Conservation (phyloP, 1,140 invertebrate genomes). For the Solenopsis invicta region DNA sequence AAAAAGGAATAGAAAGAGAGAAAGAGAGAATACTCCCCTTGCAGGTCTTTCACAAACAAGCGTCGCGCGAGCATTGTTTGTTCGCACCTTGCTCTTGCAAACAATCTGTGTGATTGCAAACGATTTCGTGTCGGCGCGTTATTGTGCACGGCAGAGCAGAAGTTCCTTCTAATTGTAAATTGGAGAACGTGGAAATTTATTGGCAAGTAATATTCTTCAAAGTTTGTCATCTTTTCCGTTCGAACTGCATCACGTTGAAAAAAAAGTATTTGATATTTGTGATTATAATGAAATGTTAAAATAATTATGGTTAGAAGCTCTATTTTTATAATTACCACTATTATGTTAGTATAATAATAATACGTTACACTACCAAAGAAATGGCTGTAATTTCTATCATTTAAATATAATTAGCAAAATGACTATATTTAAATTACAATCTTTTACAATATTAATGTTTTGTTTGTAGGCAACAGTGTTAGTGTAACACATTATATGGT, state of each 20-base stretch:
- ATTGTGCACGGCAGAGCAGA: constrained; percentile 22
- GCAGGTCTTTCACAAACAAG: constrained; percentile 43
- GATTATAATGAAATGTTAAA: too few relatives aligned
- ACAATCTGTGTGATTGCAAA: constrained; percentile 55
- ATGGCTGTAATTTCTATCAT: too few relatives aligned
- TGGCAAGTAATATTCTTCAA: background rate
- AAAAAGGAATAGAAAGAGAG: background rate
- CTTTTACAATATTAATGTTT: too few relatives aligned
- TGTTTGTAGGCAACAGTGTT: too few relatives aligned
- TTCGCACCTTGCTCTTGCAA: constrained; percentile 47
- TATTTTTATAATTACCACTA: too few relatives aligned
- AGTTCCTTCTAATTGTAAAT: constrained; percentile 6
- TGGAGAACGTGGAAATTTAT: background rate
- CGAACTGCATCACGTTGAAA: background rate
- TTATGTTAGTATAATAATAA: too few relatives aligned
- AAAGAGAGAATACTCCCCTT: background rate
- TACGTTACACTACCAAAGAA: too few relatives aligned
- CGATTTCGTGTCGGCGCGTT: constrained; percentile 43
- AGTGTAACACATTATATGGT: too few relatives aligned
- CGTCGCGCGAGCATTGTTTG: constrained; percentile 55
- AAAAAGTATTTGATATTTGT: too few relatives aligned
- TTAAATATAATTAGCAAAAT: too few relatives aligned
- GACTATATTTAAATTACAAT: too few relatives aligned
- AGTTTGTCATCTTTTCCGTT: background rate
- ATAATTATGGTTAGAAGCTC: too few relatives aligned